These are phyloP conservation scores for Gymnodraco acuticeps DNA, from an alignment of 2,797 vertebrate genomes.

Conservation along the genomic window DNA sequence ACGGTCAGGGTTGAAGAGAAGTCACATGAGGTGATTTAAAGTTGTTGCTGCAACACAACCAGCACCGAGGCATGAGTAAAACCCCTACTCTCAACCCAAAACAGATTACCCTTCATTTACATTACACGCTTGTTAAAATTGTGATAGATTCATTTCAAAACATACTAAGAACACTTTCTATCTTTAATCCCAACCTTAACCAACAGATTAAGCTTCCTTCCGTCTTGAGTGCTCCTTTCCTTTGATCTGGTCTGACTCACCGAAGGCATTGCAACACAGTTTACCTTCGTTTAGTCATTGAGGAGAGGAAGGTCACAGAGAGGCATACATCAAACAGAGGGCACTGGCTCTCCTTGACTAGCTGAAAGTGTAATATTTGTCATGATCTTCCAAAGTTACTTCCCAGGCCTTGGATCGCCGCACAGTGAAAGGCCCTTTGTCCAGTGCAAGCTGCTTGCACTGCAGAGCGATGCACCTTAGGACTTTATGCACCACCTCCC, in stretches of 20 bases:
- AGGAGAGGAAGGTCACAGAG: conserved; percentile 51
- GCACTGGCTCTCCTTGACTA: conserved; percentile 45
- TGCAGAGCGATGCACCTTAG: conserved; percentile 58
- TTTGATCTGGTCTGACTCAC: conserved; percentile 50
- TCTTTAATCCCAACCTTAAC: background rate
- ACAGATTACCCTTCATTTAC: conserved; percentile 9
- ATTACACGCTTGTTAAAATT: background rate
- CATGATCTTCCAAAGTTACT: conserved; percentile 81
- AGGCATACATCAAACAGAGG: conserved; percentile 70
- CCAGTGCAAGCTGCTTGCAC: conserved; percentile 62
- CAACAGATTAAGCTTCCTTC: conserved; percentile 7
- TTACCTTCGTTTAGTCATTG: conserved; percentile 41
- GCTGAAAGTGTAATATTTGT: conserved; percentile 85
- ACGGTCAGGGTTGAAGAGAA: conserved; percentile 60
- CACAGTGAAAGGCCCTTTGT: conserved; percentile 82
- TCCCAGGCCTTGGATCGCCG: conserved; percentile 66
- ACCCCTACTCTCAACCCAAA: conserved; percentile 25
- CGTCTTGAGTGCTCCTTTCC: conserved; percentile 20
- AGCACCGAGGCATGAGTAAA: conserved; percentile 30
- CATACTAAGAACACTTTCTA: background rate
- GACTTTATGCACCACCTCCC: conserved; percentile 54
- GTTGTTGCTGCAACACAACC: conserved; percentile 75
- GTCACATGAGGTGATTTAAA: conserved; percentile 77
- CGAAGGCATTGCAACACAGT: conserved; percentile 36
- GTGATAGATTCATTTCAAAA: background rate